phyloP scores from a whole-genome alignment of 2,113 vertebrate genomes.

The Trematocara stigmaticum region DNA sequence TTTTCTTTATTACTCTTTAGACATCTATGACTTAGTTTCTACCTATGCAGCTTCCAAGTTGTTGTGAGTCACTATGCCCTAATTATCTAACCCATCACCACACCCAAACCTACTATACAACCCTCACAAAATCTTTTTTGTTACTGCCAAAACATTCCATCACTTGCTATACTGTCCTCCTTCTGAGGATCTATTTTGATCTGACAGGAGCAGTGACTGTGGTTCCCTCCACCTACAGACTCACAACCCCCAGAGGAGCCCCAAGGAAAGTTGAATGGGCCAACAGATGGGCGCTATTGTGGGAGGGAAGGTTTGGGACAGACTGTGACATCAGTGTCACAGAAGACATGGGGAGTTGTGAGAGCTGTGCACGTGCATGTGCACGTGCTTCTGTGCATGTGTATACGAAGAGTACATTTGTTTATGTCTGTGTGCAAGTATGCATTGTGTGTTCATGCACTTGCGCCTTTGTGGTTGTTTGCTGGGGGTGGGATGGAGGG shows the following conservation, averaged over 20 bases:
- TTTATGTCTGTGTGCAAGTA: conserved; percentile 21
- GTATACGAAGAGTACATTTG: conserved; percentile 17
- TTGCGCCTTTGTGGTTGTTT: conserved; percentile 8
- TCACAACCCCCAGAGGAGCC: conserved; percentile 27
- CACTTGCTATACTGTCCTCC: not conserved
- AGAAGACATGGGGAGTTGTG: not conserved
- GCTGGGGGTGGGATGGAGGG: not conserved
- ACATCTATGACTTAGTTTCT: conserved; percentile 8
- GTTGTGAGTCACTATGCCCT: not conserved
- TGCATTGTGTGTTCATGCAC: conserved; percentile 4
- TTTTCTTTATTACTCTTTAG: not conserved
- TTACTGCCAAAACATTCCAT: not conserved
- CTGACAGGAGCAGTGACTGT: conserved; percentile 34
- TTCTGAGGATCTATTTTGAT: conserved; percentile 1
- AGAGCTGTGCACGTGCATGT: not conserved
- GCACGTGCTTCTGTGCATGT: not conserved
- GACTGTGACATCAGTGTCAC: not conserved
- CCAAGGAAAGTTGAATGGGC: conserved; percentile 61
- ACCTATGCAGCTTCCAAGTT: not conserved
- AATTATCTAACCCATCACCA: not conserved
- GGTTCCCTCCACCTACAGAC: conserved; percentile 49
- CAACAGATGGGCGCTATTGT: conserved; percentile 77
- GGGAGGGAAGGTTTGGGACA: not conserved
- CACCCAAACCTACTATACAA: not conserved
- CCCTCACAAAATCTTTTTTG: not conserved